Conservation (phyloP, 2,797 vertebrate genomes). For the Choloepus didactylus region DNA sequence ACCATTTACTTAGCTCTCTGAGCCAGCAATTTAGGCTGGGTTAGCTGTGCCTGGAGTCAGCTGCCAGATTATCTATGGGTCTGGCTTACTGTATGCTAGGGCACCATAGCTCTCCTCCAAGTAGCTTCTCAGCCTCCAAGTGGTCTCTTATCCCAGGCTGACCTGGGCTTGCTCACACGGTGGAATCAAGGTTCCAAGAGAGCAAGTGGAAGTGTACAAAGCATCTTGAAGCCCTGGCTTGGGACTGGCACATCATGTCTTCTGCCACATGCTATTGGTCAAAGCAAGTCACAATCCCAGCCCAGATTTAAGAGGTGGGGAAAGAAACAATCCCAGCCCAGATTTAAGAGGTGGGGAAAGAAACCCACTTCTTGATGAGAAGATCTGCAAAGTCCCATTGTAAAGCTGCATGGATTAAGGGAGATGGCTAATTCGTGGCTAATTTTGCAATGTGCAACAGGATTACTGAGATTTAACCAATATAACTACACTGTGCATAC, state of each 20-base stretch:
- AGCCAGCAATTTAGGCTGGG: not conserved
- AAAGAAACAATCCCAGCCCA: not conserved
- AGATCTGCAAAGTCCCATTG: not conserved
- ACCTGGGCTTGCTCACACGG: not conserved
- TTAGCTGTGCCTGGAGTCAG: not conserved
- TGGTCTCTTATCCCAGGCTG: not conserved
- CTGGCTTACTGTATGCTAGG: not conserved
- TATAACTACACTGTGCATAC: not conserved
- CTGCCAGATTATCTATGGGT: not conserved
- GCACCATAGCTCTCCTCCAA: not conserved
- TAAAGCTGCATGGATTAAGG: not conserved
- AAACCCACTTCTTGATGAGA: not conserved
- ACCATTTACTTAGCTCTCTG: not conserved
- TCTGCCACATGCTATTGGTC: not conserved
- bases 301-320: not conserved
- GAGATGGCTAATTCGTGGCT: not conserved
- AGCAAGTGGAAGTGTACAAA: accelerated
- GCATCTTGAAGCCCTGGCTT: not conserved
- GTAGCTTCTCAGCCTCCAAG: not conserved
- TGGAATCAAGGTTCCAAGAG: not conserved
- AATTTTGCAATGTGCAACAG: not conserved
- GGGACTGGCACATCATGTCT: not conserved
- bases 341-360: not conserved
- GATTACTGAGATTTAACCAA: not conserved
- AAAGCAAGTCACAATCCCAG: slow-evolving; percentile 12